Conservation (phyloP, 1,140 invertebrate species). For the Palaemon carinicauda region DNA sequence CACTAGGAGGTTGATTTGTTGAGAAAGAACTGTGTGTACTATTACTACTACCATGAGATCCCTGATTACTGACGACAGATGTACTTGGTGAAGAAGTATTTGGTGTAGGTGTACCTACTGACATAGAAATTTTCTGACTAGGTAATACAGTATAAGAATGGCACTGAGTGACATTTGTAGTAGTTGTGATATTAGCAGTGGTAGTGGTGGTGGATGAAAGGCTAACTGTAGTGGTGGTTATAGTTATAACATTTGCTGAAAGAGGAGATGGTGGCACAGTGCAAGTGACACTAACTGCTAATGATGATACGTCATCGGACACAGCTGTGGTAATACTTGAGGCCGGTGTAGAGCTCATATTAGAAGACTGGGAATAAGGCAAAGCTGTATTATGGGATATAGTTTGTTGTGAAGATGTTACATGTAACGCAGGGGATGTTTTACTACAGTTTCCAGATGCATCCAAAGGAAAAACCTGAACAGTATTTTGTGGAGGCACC, state of each 20-base stretch:
- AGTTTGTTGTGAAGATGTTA: background rate
- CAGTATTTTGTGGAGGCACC: background rate
- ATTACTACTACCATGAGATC: background rate
- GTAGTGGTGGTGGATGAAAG: background rate
- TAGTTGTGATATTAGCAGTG: slow-evolving; percentile 16
- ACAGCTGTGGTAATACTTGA: background rate
- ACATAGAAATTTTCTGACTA: slow-evolving; percentile 15
- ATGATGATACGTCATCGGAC: background rate
- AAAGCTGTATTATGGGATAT: background rate
- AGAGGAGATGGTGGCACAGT: background rate
- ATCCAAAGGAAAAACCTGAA: background rate
- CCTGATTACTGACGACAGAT: slow-evolving; percentile 8
- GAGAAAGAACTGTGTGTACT: background rate
- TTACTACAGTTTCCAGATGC: background rate
- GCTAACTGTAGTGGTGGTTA: background rate
- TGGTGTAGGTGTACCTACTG: background rate
- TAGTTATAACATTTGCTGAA: background rate
- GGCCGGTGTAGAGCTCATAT: background rate
- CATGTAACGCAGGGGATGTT: background rate
- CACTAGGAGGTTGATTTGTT: slow-evolving; percentile 4
- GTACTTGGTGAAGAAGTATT: slow-evolving; percentile 10
- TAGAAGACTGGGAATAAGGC: slow-evolving; percentile 1
- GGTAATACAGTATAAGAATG: slow-evolving; percentile 24
- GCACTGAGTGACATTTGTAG: slow-evolving; percentile 40
- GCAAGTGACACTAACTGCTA: background rate